Base-by-base conservation (phyloP, 2,888 invertebrate genomes). In the Drosophila siamana region DNA sequence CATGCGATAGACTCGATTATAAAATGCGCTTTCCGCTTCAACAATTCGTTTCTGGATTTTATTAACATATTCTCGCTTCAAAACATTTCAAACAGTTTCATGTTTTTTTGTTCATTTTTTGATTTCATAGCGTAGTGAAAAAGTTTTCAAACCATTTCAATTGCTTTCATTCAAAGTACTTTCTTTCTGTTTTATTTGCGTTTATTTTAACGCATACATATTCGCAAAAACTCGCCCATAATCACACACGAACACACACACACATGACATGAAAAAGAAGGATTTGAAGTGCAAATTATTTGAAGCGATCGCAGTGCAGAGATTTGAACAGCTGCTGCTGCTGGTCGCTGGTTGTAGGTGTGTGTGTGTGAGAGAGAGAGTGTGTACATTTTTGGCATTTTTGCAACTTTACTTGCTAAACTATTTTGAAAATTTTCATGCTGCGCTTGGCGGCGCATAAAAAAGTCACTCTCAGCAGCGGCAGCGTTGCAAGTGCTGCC, bases 361-460 rank as follows among this genome's bases (percentile, higher is more conserved):
- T 54, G 59, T 38, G 60, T 28, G 43, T 54, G 38, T 50, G n/a
- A n/a, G n/a, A n/a, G n/a, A n/a, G n/a, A n/a, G n/a, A n/a, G n/a
- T n/a, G 52, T 33, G 47, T 13, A 72, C 54, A 76, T 85, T 73
- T 85, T 85, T 74, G 74, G 86, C 72, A 85, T 82, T 76, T 84
- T 84, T 71, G 87, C 78, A 80, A 86, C 72, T 84, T 78, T 69
- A 71, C 66, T 70, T 83, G 79, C 82, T 61, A 81, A 83, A 83
- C 83, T 85, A 81, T 83, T 85, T 86, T 48, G 66, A 78, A 86
- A 81, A 75, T 81, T 85, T 78, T 30, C 71, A 74, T 74, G 67
- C 62, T 72, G 72, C 59, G 70, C 71, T 69, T 62, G 81, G 68
- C 67, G 62, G 70, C 55, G 68, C 77, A 66, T 44, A 44, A 46